A percentile compares a stretch with the other conserved stretches of the same genome.
Conservation (phyloP, 2,797 vertebrate genomes). For the Knipowitschia caucasica region DNA sequence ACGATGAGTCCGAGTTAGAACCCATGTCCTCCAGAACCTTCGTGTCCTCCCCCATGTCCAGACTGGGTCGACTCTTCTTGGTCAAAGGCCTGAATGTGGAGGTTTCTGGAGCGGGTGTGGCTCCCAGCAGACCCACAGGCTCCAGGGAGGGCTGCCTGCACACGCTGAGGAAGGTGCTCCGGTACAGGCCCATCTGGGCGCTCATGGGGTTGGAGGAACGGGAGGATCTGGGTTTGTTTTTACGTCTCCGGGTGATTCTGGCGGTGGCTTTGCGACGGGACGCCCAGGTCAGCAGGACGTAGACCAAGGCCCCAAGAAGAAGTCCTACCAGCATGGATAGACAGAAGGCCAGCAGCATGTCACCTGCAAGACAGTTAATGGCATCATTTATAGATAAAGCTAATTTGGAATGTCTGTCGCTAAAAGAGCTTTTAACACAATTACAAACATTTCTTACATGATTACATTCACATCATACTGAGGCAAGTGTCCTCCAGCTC, state of each 20-base stretch:
- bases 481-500: too few relatives aligned
- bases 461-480: too few relatives aligned
- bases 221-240: constrained; percentile 64
- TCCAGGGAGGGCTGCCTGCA: constrained; percentile 90
- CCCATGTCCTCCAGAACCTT: constrained; percentile 73
- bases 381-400: too few relatives aligned
- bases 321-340: constrained; percentile 88
- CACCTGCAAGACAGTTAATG: constrained; percentile 70
- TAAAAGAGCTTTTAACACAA: neutral
- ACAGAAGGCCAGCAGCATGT: constrained; percentile 89
- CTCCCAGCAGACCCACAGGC: constrained; percentile 85
- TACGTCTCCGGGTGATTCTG: constrained; percentile 82
- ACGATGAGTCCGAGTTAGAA: constrained; percentile 57
- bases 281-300: constrained; percentile 83
- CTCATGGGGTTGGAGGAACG: constrained; percentile 49
- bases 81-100: constrained; percentile 89
- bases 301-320: constrained; percentile 86
- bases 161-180: constrained; percentile 88
- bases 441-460: too few relatives aligned
- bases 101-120: constrained; percentile 82
- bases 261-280: constrained; percentile 85
- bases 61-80: constrained; percentile 75
- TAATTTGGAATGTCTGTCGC: too few relatives aligned
- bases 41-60: constrained; percentile 70
- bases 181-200: constrained; percentile 82